Conservation (phyloP, 2,113 vertebrate genomes). For the Daubentonia madagascariensis region DNA sequence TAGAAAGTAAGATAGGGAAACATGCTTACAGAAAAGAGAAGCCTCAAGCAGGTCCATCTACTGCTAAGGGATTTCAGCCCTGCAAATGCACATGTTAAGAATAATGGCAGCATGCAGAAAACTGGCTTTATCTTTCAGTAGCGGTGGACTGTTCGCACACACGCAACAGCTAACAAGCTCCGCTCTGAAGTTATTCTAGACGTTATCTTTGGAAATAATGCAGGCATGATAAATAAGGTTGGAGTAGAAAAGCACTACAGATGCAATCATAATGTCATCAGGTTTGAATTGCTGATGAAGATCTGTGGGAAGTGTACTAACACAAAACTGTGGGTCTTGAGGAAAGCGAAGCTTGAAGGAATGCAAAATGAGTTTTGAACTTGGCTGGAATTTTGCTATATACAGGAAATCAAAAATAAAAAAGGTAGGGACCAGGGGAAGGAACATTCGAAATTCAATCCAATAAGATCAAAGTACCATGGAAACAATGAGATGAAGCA, state of each 20-base stretch:
- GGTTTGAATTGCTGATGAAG: slow-evolving; percentile 77
- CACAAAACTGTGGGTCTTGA: not conserved
- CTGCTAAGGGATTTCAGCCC: slow-evolving; percentile 29
- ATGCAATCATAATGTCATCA: slow-evolving; percentile 72
- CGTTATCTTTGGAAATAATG: slow-evolving; percentile 79
- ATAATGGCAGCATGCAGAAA: slow-evolving; percentile 43
- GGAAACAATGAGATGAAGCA: slow-evolving; percentile 34
- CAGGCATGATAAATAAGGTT: slow-evolving; percentile 76
- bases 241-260: slow-evolving; percentile 73
- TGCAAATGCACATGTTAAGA: not conserved
- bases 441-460: slow-evolving; percentile 46
- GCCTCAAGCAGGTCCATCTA: not conserved
- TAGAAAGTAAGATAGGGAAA: slow-evolving; percentile 21
- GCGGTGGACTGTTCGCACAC: slow-evolving; percentile 58
- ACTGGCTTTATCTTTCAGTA: slow-evolving; percentile 61
- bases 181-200: slow-evolving; percentile 68
- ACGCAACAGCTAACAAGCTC: slow-evolving; percentile 73
- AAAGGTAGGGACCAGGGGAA: not conserved
- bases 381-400: slow-evolving; percentile 56
- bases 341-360: slow-evolving; percentile 68
- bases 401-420: slow-evolving; percentile 52
- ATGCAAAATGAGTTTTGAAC: slow-evolving; percentile 75
- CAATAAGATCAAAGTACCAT: slow-evolving; percentile 53
- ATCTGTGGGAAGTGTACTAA: slow-evolving; percentile 57
- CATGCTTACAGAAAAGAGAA: not conserved